Evolutionary conservation across 2,797 vertebrate species (phyloP).

Genomic region (Acipenser ruthenus): DNA sequence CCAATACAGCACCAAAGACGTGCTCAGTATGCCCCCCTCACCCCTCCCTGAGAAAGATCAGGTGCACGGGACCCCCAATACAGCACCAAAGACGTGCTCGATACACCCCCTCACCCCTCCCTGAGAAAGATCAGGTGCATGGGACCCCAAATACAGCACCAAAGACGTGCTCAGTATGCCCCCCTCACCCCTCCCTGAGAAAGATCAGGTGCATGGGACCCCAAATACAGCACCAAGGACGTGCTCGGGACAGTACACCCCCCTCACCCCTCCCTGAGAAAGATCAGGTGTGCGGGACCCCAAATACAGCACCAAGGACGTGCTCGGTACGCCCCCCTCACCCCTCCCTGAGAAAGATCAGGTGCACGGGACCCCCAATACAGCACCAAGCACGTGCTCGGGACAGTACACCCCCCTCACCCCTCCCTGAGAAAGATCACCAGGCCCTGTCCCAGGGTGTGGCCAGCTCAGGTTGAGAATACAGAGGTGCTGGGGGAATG

Average conservation of each 20-base stretch:
- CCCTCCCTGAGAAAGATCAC: no score
- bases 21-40: constrained; percentile 25
- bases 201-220: constrained; percentile 2
- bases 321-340: constrained; percentile 25
- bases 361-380: no score
- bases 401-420: no score
- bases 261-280: no score
- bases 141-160: constrained; percentile 34
- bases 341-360: no score
- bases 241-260: constrained; percentile 32
- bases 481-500: no score
- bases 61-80: constrained; percentile 32
- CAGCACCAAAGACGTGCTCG: constrained; percentile 35
- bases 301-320: constrained; percentile 35
- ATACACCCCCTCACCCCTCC: constrained; percentile 8
- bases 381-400: constrained; percentile 20
- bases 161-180: constrained; percentile 33
- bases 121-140: no score
- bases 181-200: no score
- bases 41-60: no score
- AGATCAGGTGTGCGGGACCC: constrained; percentile 14
- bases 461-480: no score
- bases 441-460: no score
- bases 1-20: constrained; percentile 38
- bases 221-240: constrained; percentile 36